Evolutionary conservation across 1,140 invertebrate genomes (phyloP).

Genomic region (Lucilia cuprina): DNA sequence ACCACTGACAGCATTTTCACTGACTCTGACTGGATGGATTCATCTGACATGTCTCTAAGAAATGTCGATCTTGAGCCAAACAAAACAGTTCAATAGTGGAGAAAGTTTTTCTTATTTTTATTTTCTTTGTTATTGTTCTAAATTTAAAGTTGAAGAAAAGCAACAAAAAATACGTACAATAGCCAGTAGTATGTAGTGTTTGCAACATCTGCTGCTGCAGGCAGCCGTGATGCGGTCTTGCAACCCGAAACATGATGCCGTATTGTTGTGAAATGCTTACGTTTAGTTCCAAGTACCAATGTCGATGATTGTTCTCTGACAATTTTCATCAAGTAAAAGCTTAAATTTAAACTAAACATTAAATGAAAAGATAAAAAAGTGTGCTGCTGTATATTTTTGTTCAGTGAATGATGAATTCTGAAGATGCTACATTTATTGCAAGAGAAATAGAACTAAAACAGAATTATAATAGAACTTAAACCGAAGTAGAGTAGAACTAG

Average conservation of each 20-base stretch:
- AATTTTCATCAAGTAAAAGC: not conserved
- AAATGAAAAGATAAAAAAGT: no score
- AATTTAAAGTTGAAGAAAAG: constrained; percentile 22
- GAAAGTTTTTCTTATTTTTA: constrained; percentile 23
- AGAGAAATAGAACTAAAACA: no score
- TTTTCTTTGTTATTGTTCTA: constrained; percentile 18
- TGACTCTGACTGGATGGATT: not conserved
- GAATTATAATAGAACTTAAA: no score
- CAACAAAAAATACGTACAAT: not conserved
- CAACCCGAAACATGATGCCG: not conserved
- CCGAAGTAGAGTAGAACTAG: no score
- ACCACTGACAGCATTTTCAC: not conserved
- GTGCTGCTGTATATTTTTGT: no score
- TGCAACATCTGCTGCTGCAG: not conserved
- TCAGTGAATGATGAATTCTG: no score
- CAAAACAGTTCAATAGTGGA: constrained; percentile 25
- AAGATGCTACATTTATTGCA: no score
- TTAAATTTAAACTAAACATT: not conserved
- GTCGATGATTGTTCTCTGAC: not conserved
- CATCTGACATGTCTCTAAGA: constrained; percentile 16
- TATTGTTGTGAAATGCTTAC: not conserved
- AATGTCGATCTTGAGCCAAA: constrained; percentile 7
- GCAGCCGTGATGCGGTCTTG: not conserved
- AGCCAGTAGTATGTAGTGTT: not conserved
- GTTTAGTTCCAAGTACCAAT: no score